A percentile compares a stretch with the other conserved stretches of the same genome.
Conservation (phyloP, 2,888 invertebrate genomes). For the Tenthredo notha region DNA sequence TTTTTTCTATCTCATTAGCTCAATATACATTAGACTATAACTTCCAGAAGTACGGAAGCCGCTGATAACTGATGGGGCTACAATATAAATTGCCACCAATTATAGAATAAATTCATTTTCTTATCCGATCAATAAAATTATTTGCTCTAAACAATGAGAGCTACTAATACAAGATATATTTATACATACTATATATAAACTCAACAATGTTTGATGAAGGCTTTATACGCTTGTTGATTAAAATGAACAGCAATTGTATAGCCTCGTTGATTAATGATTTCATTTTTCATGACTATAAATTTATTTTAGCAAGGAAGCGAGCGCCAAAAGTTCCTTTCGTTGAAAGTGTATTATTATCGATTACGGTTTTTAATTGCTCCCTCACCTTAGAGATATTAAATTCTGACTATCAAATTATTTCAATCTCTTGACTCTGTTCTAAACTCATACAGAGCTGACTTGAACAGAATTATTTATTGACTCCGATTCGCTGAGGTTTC, state of each 20-base stretch:
- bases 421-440: not conserved
- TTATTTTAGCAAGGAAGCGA: conserved; percentile 1
- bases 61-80: conserved; percentile 34
- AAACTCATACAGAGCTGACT: conserved; percentile 81
- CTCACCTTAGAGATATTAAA: not conserved
- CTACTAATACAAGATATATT: conserved; percentile 32
- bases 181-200: conserved; percentile 38
- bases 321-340: not conserved
- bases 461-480: conserved; percentile 81
- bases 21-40: conserved; percentile 40
- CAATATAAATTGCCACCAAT: conserved; percentile 10
- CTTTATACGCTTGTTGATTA: conserved; percentile 29
- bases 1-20: conserved; percentile 4
- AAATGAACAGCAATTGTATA: conserved; percentile 15
- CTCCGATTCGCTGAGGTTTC: conserved; percentile 78
- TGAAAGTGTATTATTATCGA: not conserved
- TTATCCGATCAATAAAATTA: conserved; percentile 13
- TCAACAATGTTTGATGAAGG: conserved; percentile 44
- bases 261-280: conserved; percentile 9
- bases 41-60: conserved; percentile 50
- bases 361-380: conserved; percentile 28
- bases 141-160: conserved; percentile 32
- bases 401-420: not conserved
- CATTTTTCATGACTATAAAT: not conserved
- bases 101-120: conserved; percentile 24